Evolutionary conservation across 2,113 vertebrate species (phyloP), one percentile per base, ranked within the genome.

Genomic region (Electrona antarctica): DNA sequence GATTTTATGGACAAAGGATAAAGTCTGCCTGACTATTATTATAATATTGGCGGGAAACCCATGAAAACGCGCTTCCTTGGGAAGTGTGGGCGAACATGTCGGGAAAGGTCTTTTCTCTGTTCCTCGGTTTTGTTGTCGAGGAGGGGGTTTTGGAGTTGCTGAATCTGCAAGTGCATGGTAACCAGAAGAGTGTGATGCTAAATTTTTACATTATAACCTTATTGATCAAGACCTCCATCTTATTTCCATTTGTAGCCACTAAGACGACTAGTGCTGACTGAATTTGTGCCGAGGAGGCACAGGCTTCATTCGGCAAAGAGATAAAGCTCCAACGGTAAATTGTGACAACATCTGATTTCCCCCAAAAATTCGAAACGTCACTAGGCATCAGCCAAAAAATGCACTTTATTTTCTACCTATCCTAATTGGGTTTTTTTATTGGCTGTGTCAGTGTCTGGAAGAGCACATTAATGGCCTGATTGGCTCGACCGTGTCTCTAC

Each of bases 401-500:
- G 90, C 91, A 93, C 90, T 93, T 92, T 93, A 91, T 91, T 92
- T 92, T 88, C 45, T 88, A 87, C 71, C 61, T 76, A 72, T 76
- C 69, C 71, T 60, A 89, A 84, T 82, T 88, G 77, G 76, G 76
- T 76, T 86, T 76, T 86, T 85, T 29, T 78, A 71, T 64, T 61
- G 63, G 72, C 67, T 74, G 62, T 48, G 73, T 83, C 75, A 52
- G 74, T 87, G 80, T 78, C 14, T 56, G 67, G 60, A 62, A 46
- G 48, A 67, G 71, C 67, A 58, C 41, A n/a, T 56, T n/a, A n/a
- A 28, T 21, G 21, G 21, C 21, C 21, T 21, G 12, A 69, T 54
- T 66, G 67, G 52, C 57, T 64, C 72, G 67, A 71, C 51, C 4
- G 15, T 88, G 85, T 81, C 79, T 87, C 81, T 55, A 74, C 33